These are phyloP conservation scores for Pachyuromys duprasi DNA, from an alignment of 2,797 vertebrate species.

Conservation along the genomic window DNA sequence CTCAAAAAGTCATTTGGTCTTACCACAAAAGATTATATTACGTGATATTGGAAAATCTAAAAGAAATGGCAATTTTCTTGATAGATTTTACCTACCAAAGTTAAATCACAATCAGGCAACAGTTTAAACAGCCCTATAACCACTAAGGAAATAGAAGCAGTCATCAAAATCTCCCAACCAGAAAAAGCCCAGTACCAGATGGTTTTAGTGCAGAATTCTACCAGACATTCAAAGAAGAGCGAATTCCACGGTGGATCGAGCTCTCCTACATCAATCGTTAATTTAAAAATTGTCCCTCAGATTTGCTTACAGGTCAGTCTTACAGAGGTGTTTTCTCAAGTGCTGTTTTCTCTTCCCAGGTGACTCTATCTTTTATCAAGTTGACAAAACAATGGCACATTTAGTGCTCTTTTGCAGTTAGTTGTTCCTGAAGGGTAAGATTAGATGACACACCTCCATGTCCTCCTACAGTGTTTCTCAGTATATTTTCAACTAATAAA, in stretches of 20 bases:
- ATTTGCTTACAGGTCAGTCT: background rate
- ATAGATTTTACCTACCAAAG: no score
- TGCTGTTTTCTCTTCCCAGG: background rate
- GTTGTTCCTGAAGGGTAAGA: background rate
- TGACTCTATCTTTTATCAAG: background rate
- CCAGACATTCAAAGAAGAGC: no score
- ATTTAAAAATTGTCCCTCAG: background rate
- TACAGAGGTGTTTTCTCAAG: background rate
- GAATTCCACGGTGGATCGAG: background rate
- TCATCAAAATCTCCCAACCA: no score
- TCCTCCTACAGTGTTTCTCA: conserved; percentile 19
- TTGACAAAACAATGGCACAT: background rate
- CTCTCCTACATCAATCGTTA: background rate
- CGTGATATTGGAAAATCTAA: no score
- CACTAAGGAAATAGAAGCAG: no score
- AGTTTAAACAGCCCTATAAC: no score
- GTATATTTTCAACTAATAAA: conserved; percentile 27
- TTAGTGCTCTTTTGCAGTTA: background rate
- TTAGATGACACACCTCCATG: background rate
- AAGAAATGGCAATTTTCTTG: no score
- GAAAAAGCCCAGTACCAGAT: no score
- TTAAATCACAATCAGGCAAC: no score
- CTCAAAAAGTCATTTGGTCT: no score
- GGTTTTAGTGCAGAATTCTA: no score
- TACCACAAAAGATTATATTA: no score